These are phyloP conservation scores for Kryphioiulus occultus DNA, from an alignment of 2,888 invertebrate species.

Conservation along the genomic window DNA sequence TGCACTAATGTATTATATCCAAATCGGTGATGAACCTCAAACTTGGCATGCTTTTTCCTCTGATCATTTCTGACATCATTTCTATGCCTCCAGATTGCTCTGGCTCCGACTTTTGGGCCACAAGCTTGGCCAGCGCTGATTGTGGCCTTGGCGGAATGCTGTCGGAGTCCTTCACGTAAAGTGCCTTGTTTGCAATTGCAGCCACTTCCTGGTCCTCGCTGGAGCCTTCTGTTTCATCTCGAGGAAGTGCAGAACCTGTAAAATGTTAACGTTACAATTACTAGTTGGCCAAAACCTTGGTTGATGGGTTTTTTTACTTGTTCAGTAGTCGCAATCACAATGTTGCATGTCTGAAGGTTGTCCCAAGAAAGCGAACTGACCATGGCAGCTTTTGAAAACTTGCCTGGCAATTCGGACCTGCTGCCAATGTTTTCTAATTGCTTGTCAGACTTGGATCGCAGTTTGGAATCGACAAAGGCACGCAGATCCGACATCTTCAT, in stretches of 20 bases:
- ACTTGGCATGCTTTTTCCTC: slow-evolving; percentile 97
- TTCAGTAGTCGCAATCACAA: too few relatives aligned
- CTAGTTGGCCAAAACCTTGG: too few relatives aligned
- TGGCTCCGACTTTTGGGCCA: slow-evolving; percentile 54
- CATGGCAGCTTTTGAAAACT: slow-evolving; percentile 33
- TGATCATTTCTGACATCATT: slow-evolving; percentile 68
- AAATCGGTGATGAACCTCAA: slow-evolving; percentile 72
- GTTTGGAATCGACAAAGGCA: slow-evolving; percentile 89
- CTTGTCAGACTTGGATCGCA: slow-evolving; percentile 89
- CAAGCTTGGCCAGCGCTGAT: slow-evolving; percentile 58
- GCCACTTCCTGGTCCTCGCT: slow-evolving; percentile 54
- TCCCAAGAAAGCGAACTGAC: too few relatives aligned
- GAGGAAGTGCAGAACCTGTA: not conserved
- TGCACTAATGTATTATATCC: not conserved
- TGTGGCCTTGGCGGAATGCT: slow-evolving; percentile 56
- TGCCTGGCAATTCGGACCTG: slow-evolving; percentile 22
- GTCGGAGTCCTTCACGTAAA: slow-evolving; percentile 48
- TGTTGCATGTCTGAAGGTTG: too few relatives aligned
- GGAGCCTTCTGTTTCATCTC: slow-evolving; percentile 45
- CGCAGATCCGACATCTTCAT: slow-evolving; percentile 92
- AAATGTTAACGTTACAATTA: too few relatives aligned
- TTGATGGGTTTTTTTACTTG: too few relatives aligned
- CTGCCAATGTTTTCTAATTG: slow-evolving; percentile 84
- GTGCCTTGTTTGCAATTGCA: slow-evolving; percentile 50
- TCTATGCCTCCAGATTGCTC: slow-evolving; percentile 53